Conservation (phyloP, 2,797 vertebrate genomes). For the Cossypha caffra region DNA sequence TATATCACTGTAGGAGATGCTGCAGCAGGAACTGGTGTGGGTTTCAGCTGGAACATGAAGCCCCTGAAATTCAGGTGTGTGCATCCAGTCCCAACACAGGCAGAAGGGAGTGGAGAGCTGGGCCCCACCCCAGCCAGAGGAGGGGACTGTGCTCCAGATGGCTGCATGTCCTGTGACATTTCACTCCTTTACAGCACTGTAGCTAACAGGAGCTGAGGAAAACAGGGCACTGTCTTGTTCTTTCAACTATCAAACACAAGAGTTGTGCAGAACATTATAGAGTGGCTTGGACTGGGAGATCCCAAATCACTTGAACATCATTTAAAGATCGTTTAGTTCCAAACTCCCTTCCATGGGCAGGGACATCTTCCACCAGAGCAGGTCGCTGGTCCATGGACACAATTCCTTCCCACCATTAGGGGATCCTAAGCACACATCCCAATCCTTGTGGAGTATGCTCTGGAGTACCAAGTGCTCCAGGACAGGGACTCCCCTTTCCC, state of each 20-base stretch:
- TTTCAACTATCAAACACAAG: background rate
- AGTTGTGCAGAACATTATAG: too few relatives aligned
- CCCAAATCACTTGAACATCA: too few relatives aligned
- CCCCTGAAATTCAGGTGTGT: background rate
- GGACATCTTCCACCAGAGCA: too few relatives aligned
- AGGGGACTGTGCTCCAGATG: background rate
- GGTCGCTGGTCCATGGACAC: too few relatives aligned
- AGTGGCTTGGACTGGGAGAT: too few relatives aligned
- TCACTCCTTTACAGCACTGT: background rate
- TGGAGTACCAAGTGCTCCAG: too few relatives aligned
- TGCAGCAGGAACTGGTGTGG: background rate
- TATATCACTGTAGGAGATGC: background rate
- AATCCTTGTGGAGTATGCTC: too few relatives aligned
- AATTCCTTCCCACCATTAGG: too few relatives aligned
- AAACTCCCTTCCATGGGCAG: too few relatives aligned
- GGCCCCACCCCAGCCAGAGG: rapidly evolving
- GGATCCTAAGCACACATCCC: too few relatives aligned
- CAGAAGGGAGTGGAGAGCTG: background rate
- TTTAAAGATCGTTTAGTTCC: too few relatives aligned
- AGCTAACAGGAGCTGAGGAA: background rate
- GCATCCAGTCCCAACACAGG: rapidly evolving
- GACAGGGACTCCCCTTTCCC: too few relatives aligned
- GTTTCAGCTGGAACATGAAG: background rate
- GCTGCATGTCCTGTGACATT: rapidly evolving
- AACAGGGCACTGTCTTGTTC: rapidly evolving